Evolutionary conservation across 1,140 invertebrate species (phyloP).

Genomic region (Goniozus legneri): DNA sequence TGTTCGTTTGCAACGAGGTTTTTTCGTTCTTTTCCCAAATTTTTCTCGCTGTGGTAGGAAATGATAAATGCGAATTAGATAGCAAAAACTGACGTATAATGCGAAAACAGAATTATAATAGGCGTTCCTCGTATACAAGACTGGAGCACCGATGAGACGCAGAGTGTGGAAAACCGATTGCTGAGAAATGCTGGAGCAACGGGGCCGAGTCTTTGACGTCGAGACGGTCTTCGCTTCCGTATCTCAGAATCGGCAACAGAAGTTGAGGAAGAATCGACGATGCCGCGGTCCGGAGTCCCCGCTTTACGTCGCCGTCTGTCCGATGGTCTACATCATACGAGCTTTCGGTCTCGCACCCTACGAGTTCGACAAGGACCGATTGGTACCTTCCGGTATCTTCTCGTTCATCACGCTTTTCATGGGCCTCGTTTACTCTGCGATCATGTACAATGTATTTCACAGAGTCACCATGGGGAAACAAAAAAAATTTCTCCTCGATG

Average conservation of each 20-base stretch:
- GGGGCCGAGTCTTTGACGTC: conserved; percentile 3
- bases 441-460: conserved; percentile 15
- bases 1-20: too few species aligned
- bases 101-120: too few species aligned
- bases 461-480: not conserved
- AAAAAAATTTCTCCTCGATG: conserved; percentile 8
- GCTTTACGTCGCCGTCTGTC: conserved; percentile 37
- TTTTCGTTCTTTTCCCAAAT: too few species aligned
- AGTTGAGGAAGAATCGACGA: not conserved
- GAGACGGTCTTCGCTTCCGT: not conserved
- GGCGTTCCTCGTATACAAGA: too few species aligned
- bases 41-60: too few species aligned
- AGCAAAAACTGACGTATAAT: too few species aligned
- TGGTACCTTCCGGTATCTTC: conserved; percentile 27
- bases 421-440: conserved; percentile 14
- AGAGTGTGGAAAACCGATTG: too few species aligned
- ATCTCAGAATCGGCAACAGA: not conserved
- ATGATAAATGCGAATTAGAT: too few species aligned
- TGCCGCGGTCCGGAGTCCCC: conserved; percentile 28
- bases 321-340: conserved; percentile 28
- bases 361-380: conserved; percentile 26
- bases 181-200: too few species aligned
- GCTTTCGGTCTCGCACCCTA: conserved; percentile 44
- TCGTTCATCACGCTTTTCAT: conserved; percentile 18
- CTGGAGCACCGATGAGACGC: too few species aligned